These are phyloP conservation scores for Phrynosoma blainvillii DNA, from an alignment of 2,113 vertebrate genomes.

Conservation along the genomic window DNA sequence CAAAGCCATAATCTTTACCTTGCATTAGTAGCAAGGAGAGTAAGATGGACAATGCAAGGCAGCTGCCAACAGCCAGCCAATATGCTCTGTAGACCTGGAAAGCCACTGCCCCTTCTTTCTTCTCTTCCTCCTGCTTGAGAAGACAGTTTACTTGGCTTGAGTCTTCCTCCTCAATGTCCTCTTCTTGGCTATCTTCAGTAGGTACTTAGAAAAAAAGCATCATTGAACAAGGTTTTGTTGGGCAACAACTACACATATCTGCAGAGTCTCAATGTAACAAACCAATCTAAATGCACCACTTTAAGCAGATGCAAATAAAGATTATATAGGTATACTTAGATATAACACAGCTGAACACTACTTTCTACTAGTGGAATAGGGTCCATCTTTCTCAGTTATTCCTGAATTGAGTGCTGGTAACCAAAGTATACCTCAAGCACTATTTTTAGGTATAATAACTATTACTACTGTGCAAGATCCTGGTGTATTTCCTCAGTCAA, in stretches of 20 bases:
- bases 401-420: not conserved
- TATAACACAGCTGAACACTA: constrained; percentile 30
- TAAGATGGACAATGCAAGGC: constrained; percentile 80
- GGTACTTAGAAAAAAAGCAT: constrained; percentile 42
- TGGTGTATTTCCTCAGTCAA: not conserved
- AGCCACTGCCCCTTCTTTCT: constrained; percentile 87
- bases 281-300: not conserved
- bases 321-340: not conserved
- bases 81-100: constrained; percentile 90
- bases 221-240: constrained; percentile 12
- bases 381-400: not conserved
- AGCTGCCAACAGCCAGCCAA: constrained; percentile 85
- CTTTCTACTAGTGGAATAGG: not conserved
- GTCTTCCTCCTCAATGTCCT: constrained; percentile 54
- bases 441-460: not conserved
- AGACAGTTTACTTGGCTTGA: constrained; percentile 25
- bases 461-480: not conserved
- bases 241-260: not conserved
- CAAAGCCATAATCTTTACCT: constrained; percentile 76
- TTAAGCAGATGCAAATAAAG: not conserved
- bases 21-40: constrained; percentile 92
- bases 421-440: not conserved
- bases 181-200: constrained; percentile 55
- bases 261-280: not conserved
- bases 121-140: constrained; percentile 82